These are phyloP conservation scores for Reticulitermes speratus DNA, from an alignment of 1,140 invertebrate genomes.

Conservation along the genomic window DNA sequence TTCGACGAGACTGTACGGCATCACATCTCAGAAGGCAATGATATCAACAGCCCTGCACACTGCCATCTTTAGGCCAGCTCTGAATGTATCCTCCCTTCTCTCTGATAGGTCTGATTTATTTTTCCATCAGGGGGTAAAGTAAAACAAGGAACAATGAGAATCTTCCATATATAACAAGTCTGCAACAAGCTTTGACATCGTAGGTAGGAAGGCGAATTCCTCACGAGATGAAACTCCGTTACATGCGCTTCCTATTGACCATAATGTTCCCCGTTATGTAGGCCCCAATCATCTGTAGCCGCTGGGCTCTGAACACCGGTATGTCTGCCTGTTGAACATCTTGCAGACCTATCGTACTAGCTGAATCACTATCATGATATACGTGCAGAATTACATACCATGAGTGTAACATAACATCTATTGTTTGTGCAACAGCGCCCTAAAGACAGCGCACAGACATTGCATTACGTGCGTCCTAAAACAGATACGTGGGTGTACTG, in stretches of 20 bases:
- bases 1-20: too few species aligned
- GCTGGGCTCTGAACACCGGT: neutral
- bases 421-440: neutral
- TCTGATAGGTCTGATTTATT: too few species aligned
- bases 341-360: neutral
- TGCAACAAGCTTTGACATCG: too few species aligned
- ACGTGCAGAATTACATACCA: neutral
- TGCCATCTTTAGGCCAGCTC: too few species aligned
- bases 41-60: too few species aligned
- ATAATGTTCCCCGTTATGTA: neutral
- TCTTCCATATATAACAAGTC: too few species aligned
- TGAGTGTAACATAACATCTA: neutral
- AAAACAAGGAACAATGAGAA: too few species aligned
- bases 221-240: neutral
- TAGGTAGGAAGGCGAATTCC: too few species aligned
- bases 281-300: neutral
- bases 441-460: neutral
- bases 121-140: too few species aligned
- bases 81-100: too few species aligned
- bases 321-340: neutral
- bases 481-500: neutral
- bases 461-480: neutral
- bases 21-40: too few species aligned
- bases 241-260: neutral
- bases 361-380: neutral